Percentiles rank a stretch among this genome's conserved stretches.
These are phyloP conservation scores for Ophthalmolycus amberensis DNA, from an alignment of 2,113 vertebrate genomes.

Conservation along the genomic window DNA sequence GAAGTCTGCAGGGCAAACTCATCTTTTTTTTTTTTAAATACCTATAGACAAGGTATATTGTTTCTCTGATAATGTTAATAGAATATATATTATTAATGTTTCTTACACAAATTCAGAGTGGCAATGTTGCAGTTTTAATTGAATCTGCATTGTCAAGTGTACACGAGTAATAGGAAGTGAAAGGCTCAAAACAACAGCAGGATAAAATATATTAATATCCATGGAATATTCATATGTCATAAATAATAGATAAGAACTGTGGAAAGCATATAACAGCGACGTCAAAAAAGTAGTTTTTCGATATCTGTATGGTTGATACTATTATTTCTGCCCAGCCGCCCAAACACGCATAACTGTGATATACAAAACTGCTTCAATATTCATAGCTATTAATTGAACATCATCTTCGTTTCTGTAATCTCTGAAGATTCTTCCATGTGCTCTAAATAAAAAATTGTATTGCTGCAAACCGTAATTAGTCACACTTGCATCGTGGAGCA, in stretches of 20 bases:
- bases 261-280: background rate
- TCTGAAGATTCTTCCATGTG: constrained; percentile 19
- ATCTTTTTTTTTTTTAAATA: background rate
- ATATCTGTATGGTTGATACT: background rate
- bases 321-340: background rate
- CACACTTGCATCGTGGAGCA: constrained; percentile 8
- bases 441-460: constrained; percentile 39
- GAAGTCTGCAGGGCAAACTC: background rate
- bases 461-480: constrained; percentile 40
- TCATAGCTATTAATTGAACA: constrained; percentile 12
- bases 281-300: background rate
- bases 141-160: background rate
- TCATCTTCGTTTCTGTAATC: constrained; percentile 15
- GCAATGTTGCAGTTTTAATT: background rate
- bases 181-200: constrained; percentile 9
- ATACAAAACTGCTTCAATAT: constrained; percentile 26
- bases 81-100: background rate
- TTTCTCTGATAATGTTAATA: background rate
- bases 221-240: constrained; percentile 36
- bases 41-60: background rate
- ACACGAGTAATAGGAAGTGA: background rate
- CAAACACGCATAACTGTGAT: background rate
- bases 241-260: constrained; percentile 32
- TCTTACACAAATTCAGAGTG: background rate
- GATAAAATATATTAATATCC: constrained; percentile 16